Evolutionary conservation across 2,797 vertebrate species (phyloP), one percentile per base, ranked within the genome.

Genomic region (Gadopsis marmoratus): DNA sequence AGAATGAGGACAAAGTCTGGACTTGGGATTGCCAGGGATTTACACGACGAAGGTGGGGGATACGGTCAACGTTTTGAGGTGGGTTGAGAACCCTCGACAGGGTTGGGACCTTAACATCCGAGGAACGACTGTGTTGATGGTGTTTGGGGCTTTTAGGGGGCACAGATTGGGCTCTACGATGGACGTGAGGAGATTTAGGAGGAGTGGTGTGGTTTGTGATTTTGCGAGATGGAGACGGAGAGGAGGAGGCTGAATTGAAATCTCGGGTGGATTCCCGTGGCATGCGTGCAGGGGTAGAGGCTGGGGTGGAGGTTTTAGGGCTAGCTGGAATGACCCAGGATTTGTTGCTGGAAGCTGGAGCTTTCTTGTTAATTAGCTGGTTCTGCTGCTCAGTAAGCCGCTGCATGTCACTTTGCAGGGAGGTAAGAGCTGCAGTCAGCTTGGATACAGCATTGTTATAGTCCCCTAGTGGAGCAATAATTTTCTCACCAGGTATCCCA

Each of bases 391-490:
- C 94, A 0, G 97, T 96, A 64, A 98, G 92, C 23, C 97, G 93
- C 87, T 98, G 96, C 97, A 98, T 98, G 90, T 98, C 97, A 55
- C 90, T 93, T 73, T 98, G 97, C 48, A 98, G 88, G 0, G 96
- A 97, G 83, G 90, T 96, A 39, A 98, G 91, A 0, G 97, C 97
- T 0, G 96, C 95, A 2, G 96, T 98, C 72, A 98, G 92, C 88
- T 97, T 97, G 64, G 95, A 96, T 8, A 98, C 97, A 0, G 97
- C 97, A 4, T 96, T 96, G 88, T 98, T 97, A 77, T 98, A 98
- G 74, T 97, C 97, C 1, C 96, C 97, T 41, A 97, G 89, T 2
- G 97, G 97, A 33, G 94, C 93, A 21, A 90, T 92, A 37, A 86
- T 88, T 68, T 94, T 91, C 17, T 96, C 96, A 39, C 93, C 87